A percentile compares a stretch with the other conserved stretches of the same genome.
Conservation (phyloP, 1,140 invertebrate genomes). For the Aphelinus atriplicis region DNA sequence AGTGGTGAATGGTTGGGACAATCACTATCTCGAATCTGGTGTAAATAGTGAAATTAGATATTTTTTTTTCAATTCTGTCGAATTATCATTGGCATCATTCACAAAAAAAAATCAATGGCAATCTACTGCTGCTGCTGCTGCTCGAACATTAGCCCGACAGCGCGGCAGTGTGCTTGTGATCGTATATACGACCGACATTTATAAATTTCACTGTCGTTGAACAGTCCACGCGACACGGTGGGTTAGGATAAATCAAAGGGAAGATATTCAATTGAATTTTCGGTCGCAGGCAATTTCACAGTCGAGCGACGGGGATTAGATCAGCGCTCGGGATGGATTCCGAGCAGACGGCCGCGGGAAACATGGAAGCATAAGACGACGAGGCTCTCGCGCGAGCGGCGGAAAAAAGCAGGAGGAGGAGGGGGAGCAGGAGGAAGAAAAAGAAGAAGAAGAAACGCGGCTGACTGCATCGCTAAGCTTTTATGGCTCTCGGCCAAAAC, state of each 20-base stretch:
- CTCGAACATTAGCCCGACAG: no score
- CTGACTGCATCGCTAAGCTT: neutral
- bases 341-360: neutral
- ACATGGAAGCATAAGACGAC: conserved; percentile 12
- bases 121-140: no score
- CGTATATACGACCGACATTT: no score
- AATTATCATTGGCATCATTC: no score
- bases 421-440: neutral
- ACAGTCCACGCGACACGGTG: no score
- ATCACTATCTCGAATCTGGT: no score
- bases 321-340: conserved; percentile 1
- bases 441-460: conserved; percentile 22
- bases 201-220: no score
- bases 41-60: no score
- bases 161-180: no score
- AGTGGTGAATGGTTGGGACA: no score
- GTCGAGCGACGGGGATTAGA: conserved; percentile 4
- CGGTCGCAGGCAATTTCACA: conserved; percentile 15
- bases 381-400: neutral
- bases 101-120: no score
- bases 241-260: conserved; percentile 1
- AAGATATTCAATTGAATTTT: conserved; percentile 17
- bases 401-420: conserved; percentile 4
- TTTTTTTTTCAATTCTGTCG: no score
- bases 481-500: conserved; percentile 34